Percentiles rank a stretch among this genome's conserved stretches.
Conservation (phyloP, 1,140 invertebrate species). For the Heliconius hewitsoni region DNA sequence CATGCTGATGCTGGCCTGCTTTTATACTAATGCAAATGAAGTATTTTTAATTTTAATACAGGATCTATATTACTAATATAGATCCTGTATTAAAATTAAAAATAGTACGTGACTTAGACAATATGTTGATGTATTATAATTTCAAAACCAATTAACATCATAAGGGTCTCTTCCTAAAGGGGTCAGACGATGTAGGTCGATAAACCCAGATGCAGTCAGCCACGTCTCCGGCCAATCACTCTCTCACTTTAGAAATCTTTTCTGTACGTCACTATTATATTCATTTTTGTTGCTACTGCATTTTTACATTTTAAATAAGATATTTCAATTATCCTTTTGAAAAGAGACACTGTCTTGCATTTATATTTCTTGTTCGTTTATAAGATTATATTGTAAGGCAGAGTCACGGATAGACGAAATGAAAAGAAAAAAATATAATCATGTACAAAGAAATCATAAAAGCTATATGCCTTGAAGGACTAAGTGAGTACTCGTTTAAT, state of each 20-base stretch:
- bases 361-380: background rate
- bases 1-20: background rate
- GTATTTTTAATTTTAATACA: too few species aligned
- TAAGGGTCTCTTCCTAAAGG: conserved; percentile 57
- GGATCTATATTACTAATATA: too few species aligned
- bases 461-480: conserved; percentile 13
- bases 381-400: background rate
- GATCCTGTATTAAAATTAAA: background rate
- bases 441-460: conserved; percentile 16
- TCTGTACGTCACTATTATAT: conserved; percentile 6
- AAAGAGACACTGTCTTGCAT: conserved; percentile 13
- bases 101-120: conserved; percentile 61
- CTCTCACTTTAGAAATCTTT: conserved; percentile 30
- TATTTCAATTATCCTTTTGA: conserved; percentile 16
- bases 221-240: conserved; percentile 39
- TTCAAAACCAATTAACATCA: conserved; percentile 56
- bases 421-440: conserved; percentile 16
- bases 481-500: conserved; percentile 21
- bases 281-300: conserved; percentile 15
- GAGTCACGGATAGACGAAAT: background rate
- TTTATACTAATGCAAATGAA: background rate
- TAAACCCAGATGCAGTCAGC: conserved; percentile 63
- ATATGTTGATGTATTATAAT: conserved; percentile 53
- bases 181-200: conserved; percentile 61
- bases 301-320: conserved; percentile 17